These are phyloP conservation scores for Melanerpes aurifrons DNA, from an alignment of 2,113 vertebrate species.

Conservation along the genomic window DNA sequence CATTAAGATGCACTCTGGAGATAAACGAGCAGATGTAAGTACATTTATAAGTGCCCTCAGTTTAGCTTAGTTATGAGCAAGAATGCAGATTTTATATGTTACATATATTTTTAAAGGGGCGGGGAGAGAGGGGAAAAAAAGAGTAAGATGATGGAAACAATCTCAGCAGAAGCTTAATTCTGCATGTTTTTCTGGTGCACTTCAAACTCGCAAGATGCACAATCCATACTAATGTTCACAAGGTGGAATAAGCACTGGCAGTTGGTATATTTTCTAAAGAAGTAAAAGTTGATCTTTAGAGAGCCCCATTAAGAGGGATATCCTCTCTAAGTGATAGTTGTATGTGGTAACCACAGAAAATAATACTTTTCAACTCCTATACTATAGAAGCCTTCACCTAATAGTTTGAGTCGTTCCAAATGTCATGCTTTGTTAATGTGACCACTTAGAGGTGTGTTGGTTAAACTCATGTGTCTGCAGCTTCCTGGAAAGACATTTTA, in stretches of 20 bases:
- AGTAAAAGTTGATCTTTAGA: neutral
- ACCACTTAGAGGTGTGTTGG: neutral
- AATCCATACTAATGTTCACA: neutral
- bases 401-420: neutral
- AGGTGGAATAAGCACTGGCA: neutral
- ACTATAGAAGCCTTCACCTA: neutral
- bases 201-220: neutral
- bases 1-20: conserved; percentile 15
- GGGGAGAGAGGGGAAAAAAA: neutral
- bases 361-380: neutral
- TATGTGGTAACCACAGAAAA: neutral
- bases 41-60: neutral
- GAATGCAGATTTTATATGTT: neutral
- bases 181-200: neutral
- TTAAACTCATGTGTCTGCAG: neutral
- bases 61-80: neutral
- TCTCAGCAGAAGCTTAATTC: neutral
- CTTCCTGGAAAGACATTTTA: neutral
- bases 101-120: too few relatives aligned
- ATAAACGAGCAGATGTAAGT: conserved; percentile 17
- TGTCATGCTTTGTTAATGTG: neutral
- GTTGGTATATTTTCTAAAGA: neutral
- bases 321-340: neutral
- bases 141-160: neutral
- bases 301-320: neutral